Conservation (phyloP, 2,888 invertebrate genomes). For the Hirudinaria manillensis region DNA sequence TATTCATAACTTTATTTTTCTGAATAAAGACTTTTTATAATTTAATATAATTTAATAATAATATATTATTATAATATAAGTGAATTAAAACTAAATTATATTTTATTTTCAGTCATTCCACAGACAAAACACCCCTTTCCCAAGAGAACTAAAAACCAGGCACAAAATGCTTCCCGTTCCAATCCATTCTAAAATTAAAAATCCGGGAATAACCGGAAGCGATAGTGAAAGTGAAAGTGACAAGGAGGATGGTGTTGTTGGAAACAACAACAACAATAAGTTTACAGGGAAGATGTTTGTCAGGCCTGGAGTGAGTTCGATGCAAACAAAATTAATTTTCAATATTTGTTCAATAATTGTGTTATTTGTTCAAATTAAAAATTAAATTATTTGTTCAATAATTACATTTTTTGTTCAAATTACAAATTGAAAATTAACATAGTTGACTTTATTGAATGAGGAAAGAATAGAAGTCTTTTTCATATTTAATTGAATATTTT, state of each 20-base stretch:
- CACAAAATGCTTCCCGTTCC: conserved; percentile 71
- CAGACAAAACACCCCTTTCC: conserved; percentile 97
- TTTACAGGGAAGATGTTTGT: background rate
- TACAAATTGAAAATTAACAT: too few relatives aligned
- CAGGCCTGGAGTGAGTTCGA: background rate
- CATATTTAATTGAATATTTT: too few relatives aligned
- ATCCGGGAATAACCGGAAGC: background rate
- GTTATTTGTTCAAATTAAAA: too few relatives aligned
- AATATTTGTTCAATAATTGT: too few relatives aligned
- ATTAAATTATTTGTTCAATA: too few relatives aligned
- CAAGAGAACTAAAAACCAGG: conserved; percentile 80
- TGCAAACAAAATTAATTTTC: too few relatives aligned
- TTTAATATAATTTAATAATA: background rate
- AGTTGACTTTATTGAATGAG: too few relatives aligned
- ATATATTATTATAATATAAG: background rate
- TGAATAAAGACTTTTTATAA: too few relatives aligned
- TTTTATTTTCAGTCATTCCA: conserved; percentile 20
- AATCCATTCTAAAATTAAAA: background rate
- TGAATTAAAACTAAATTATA: background rate
- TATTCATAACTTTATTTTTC: too few relatives aligned
- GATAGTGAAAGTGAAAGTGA: conserved; percentile 2
- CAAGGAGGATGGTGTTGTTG: background rate
- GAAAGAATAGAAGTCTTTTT: too few relatives aligned
- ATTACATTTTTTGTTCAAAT: too few relatives aligned
- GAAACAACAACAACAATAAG: conserved; percentile 14